A percentile compares a stretch with the other conserved stretches of the same genome.
Conservation (phyloP, 1,140 invertebrate species). For the Lithobius niger region DNA sequence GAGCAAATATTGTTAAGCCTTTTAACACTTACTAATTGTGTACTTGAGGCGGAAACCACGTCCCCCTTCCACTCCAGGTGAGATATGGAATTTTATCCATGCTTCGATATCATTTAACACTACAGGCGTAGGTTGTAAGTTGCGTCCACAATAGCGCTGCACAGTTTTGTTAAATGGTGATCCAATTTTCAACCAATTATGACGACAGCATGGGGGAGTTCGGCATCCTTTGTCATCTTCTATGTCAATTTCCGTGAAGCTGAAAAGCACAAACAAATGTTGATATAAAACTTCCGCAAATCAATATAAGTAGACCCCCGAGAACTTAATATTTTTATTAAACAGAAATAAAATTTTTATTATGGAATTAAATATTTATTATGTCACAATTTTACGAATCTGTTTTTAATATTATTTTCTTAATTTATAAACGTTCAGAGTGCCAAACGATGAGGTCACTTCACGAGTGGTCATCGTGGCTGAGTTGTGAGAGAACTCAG, state of each 20-base stretch:
- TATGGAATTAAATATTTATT: no score
- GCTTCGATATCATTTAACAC: not conserved
- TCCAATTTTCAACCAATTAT: slow-evolving; percentile 3
- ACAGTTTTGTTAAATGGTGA: not conserved
- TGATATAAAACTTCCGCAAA: no score
- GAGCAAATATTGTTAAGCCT: not conserved
- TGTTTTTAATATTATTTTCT: no score
- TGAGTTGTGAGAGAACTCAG: no score
- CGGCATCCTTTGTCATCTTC: not conserved
- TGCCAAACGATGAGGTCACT: no score
- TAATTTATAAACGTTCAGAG: no score
- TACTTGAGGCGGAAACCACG: not conserved
- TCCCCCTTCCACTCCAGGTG: not conserved
- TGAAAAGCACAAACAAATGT: no score
- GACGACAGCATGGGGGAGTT: not conserved
- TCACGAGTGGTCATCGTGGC: no score
- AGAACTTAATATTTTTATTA: no score
- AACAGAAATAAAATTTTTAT: no score
- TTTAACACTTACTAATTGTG: not conserved
- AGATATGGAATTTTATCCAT: slow-evolving; percentile 1
- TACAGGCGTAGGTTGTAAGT: not conserved
- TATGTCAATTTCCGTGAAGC: slow-evolving; percentile 5
- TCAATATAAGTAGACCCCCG: no score
- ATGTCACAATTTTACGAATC: no score
- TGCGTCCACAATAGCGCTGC: not conserved